Conservation (phyloP, 2,113 vertebrate species). For the Amazona vittata region DNA sequence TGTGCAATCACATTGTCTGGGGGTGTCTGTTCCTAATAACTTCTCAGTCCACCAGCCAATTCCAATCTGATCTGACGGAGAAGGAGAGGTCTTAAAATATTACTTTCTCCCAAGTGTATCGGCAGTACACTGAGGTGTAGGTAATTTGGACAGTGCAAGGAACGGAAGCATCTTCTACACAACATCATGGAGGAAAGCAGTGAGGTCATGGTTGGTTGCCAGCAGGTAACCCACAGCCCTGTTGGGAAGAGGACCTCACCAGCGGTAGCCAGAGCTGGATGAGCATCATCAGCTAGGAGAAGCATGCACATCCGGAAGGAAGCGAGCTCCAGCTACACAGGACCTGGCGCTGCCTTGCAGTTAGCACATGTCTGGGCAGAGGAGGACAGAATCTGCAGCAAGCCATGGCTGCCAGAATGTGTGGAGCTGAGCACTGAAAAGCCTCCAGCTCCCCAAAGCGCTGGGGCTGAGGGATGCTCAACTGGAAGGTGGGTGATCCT, state of each 20-base stretch:
- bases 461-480: background rate
- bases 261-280: background rate
- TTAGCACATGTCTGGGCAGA: background rate
- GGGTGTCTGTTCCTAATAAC: slow-evolving; percentile 71
- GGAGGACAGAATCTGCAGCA: background rate
- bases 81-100: background rate
- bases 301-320: background rate
- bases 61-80: background rate
- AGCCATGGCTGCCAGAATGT: background rate
- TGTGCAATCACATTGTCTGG: slow-evolving; percentile 71
- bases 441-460: fast-evolving
- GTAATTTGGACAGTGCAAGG: background rate
- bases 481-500: background rate
- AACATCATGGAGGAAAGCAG: background rate
- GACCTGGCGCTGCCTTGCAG: background rate
- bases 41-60: slow-evolving; percentile 55
- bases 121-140: background rate
- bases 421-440: background rate
- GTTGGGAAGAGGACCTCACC: background rate
- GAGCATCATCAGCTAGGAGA: background rate
- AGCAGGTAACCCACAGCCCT: background rate
- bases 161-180: background rate
- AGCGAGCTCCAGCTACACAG: background rate
- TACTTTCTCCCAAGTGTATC: background rate
- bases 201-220: background rate